Conservation (phyloP, 2,797 vertebrate species). For the Pseudomugil gertrudae region DNA sequence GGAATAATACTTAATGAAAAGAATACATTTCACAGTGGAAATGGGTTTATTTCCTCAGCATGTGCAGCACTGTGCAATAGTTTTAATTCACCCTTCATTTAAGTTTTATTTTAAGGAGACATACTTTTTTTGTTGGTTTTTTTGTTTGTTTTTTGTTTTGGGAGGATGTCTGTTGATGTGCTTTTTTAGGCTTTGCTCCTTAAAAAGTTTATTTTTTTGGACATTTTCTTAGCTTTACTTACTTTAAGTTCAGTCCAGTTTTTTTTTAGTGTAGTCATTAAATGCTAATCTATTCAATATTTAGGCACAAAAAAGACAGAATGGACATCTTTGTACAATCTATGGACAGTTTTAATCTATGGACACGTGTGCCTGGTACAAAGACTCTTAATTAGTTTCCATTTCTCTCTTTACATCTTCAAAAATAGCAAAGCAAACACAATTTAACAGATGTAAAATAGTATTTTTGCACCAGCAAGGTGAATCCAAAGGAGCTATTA, state of each 20-base stretch:
- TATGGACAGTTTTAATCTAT: too few species aligned
- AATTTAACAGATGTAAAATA: not conserved
- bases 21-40: not conserved
- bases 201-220: not conserved
- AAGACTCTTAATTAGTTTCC: not conserved
- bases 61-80: not conserved
- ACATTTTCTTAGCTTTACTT: not conserved
- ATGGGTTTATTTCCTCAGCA: not conserved
- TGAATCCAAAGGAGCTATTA: not conserved
- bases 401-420: too few species aligned
- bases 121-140: not conserved
- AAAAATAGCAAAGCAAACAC: not conserved
- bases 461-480: not conserved
- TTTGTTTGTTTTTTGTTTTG: not conserved
- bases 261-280: not conserved
- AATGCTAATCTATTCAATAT: not conserved
- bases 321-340: not conserved
- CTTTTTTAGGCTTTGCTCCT: not conserved
- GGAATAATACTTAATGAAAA: slow-evolving; percentile 3
- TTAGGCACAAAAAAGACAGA: not conserved
- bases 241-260: not conserved
- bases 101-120: not conserved
- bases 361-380: not conserved
- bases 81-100: not conserved
- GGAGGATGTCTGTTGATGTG: not conserved